Base-by-base conservation (phyloP, 2,113 vertebrate species). In the Dolichallabes microphthalmus region DNA sequence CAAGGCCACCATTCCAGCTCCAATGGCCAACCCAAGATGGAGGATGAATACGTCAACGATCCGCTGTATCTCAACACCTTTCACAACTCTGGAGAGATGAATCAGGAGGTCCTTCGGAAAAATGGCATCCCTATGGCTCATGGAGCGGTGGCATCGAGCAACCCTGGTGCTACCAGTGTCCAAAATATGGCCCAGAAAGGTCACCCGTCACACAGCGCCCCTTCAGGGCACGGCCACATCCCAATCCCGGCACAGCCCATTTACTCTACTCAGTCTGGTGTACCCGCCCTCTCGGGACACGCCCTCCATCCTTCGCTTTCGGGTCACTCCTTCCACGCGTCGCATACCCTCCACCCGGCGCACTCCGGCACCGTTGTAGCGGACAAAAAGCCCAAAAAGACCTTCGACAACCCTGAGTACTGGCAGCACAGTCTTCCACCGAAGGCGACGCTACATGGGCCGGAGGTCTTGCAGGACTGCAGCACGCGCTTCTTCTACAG, bases 391-490 rank as follows among this genome's bases (percentile, higher is more conserved):
- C 93, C 96, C 93, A 98, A 96, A 94, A 99, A 97, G 92, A 96
- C 97, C 35, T 99, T 99, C 90, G 98, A 99, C 95, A 99, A 98
- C 96, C 98, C 98, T 39, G 97, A 99, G 91, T 99, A 99, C 93
- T 99, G 98, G 98, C 98, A 99, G 91, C 98, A 98, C 95, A 99
- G 98, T 93, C 95, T 99, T 92, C 98, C 98, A 22, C 97, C 97
- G 0, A 96, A 98, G 88, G 95, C 96, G 92, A 95, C 95, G 82
- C 92, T 98, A 71, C 97, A 97, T 92, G 97, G 97, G 91, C 97
- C 97, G 0, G 97, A 99, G 94, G 98, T 97, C 94, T 96, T 99
- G 93, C 98, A 98, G 94, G 98, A 99, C 94, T 98, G 97, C 96
- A 97, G 96, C 96, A 98, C 98, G 89, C 98, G 98, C 90, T 98